Percentiles rank a stretch among this genome's conserved stretches.
Conservation (phyloP, 2,888 invertebrate species). For the Galeruca laticollis region DNA sequence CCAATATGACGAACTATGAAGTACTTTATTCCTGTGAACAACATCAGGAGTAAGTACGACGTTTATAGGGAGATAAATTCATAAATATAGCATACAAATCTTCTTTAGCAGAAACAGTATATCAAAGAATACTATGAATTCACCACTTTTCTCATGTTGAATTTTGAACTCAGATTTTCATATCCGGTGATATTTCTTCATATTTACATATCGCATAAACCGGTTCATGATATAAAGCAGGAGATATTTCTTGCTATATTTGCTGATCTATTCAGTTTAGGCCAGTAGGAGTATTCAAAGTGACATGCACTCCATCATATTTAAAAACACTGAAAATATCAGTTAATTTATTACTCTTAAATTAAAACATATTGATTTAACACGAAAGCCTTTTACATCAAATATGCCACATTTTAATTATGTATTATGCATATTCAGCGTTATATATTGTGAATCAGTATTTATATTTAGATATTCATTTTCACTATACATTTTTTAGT, state of each 20-base stretch:
- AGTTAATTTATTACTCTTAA: no score
- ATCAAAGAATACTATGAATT: conserved; percentile 60
- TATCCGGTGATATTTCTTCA: conserved; percentile 62
- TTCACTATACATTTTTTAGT: no score
- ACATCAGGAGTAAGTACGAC: background rate
- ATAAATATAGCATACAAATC: conserved; percentile 46
- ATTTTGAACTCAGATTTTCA: conserved; percentile 63
- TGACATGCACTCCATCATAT: background rate
- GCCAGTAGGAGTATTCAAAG: background rate
- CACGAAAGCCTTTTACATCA: no score
- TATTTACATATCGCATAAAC: conserved; percentile 65
- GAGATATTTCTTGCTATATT: conserved; percentile 60
- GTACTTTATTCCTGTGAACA: background rate
- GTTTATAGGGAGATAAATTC: conserved; percentile 14
- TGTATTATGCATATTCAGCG: no score
- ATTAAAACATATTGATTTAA: no score
- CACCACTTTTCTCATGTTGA: conserved; percentile 57
- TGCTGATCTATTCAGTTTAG: conserved; percentile 49
- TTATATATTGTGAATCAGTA: no score
- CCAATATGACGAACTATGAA: background rate
- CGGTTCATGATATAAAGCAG: conserved; percentile 58
- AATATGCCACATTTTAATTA: no score
- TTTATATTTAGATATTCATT: no score
- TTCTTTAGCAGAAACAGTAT: conserved; percentile 55
- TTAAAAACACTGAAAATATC: background rate